Evolutionary conservation across 2,888 invertebrate genomes (phyloP).

Genomic region (Diaphora mendica): DNA sequence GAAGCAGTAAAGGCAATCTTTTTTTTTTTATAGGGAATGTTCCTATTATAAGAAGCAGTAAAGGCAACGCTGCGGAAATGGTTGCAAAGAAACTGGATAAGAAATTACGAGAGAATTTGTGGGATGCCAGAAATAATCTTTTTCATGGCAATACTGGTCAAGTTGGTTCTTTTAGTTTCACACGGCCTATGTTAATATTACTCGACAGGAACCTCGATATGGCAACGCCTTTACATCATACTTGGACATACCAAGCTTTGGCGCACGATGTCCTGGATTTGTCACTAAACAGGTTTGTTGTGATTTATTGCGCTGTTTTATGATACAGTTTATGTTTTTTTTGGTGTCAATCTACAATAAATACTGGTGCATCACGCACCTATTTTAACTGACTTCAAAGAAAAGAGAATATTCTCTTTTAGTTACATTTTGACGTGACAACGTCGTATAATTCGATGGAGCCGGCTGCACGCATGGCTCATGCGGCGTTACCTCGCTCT

Average conservation of each 20-base stretch:
- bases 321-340: background rate
- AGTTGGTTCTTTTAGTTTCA: slow-evolving; percentile 93
- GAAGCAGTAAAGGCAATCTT: slow-evolving; percentile 96
- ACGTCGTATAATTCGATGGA: too few species aligned
- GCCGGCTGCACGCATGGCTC: too few species aligned
- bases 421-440: too few species aligned
- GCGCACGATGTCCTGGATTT: slow-evolving; percentile 98
- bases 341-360: background rate
- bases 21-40: slow-evolving; percentile 87
- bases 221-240: slow-evolving; percentile 99
- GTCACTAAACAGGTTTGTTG: slow-evolving; percentile 91
- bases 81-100: slow-evolving; percentile 98
- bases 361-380: too few species aligned
- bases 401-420: background rate
- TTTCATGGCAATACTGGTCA: slow-evolving; percentile 95
- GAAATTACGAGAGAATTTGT: slow-evolving; percentile 97
- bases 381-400: background rate
- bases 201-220: slow-evolving; percentile 98
- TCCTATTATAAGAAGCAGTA: slow-evolving; percentile 96
- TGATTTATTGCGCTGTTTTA: background rate
- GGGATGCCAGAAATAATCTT: slow-evolving; percentile 98
- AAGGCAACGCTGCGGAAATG: slow-evolving; percentile 99
- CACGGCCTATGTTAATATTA: slow-evolving; percentile 96
- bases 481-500: too few species aligned
- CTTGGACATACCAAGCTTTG: slow-evolving; percentile 99